These are phyloP conservation scores for Drosophila anomelani DNA, from an alignment of 2,888 invertebrate genomes.

Conservation along the genomic window DNA sequence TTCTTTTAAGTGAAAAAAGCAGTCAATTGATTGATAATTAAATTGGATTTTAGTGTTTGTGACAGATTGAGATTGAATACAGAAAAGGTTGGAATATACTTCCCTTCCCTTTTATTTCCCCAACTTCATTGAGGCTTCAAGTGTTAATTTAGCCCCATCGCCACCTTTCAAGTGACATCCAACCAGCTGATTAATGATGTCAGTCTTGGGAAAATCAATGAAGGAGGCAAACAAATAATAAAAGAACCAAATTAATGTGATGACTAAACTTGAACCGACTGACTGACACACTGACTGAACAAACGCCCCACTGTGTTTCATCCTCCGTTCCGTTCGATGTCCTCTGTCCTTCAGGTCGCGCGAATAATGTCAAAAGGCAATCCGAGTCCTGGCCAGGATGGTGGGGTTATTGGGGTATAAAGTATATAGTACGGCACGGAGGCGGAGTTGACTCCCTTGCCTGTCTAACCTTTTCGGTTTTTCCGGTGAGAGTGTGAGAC, in stretches of 20 bases:
- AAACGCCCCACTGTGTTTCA: slow-evolving; percentile 40
- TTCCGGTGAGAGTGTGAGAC: slow-evolving; percentile 29
- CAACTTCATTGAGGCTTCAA: slow-evolving; percentile 6
- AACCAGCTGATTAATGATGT: slow-evolving; percentile 66
- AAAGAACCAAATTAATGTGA: slow-evolving; percentile 38
- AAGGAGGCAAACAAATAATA: slow-evolving; percentile 26
- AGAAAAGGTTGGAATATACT: neutral
- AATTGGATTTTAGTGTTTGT: neutral
- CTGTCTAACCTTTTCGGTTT: slow-evolving; percentile 38
- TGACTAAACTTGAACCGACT: slow-evolving; percentile 42
- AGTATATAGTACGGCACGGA: slow-evolving; percentile 35
- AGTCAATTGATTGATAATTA: neutral
- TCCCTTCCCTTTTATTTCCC: neutral
- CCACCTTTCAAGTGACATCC: slow-evolving; percentile 28
- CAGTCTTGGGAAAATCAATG: slow-evolving; percentile 63
- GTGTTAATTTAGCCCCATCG: slow-evolving; percentile 37
- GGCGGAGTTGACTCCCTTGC: slow-evolving; percentile 12
- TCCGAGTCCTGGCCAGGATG: slow-evolving; percentile 21
- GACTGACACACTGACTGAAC: slow-evolving; percentile 23
- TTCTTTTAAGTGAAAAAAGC: neutral
- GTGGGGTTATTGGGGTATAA: neutral
- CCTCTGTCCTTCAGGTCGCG: slow-evolving; percentile 63
- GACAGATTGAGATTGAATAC: too few species aligned
- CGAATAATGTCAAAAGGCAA: slow-evolving; percentile 70
- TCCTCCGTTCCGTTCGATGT: slow-evolving; percentile 11